Evolutionary conservation across 2,113 vertebrate genomes (phyloP).

Genomic region (Burhinus bistriatus): DNA sequence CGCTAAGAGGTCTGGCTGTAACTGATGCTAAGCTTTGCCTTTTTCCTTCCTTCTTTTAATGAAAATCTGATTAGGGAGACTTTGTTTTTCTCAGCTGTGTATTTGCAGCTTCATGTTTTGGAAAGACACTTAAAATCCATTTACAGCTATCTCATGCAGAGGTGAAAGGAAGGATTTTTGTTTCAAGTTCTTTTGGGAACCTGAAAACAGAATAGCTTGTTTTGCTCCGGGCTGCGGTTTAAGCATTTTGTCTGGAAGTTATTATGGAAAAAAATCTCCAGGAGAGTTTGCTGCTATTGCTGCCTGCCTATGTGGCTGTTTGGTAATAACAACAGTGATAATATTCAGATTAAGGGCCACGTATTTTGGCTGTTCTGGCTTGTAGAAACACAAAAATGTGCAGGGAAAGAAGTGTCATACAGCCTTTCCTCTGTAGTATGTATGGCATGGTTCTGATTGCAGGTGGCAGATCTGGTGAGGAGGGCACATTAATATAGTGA

Average conservation of each 20-base stretch:
- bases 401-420: background rate
- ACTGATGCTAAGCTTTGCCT: background rate
- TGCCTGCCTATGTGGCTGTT: background rate
- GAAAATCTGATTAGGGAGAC: background rate
- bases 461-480: background rate
- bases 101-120: background rate
- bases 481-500: background rate
- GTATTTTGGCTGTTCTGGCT: background rate
- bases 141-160: background rate
- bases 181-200: conserved; percentile 4
- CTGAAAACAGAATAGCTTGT: background rate
- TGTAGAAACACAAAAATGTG: background rate
- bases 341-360: background rate
- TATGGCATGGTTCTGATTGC: background rate
- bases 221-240: background rate
- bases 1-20: background rate
- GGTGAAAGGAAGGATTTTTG: conserved; percentile 6
- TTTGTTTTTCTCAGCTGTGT: background rate
- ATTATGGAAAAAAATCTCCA: background rate
- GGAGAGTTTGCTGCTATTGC: background rate
- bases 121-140: background rate
- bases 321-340: background rate
- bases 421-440: background rate
- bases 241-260: conserved; percentile 29
- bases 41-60: background rate